Evolutionary conservation across 1,140 invertebrate species (phyloP).

Genomic region (Drosophila virilis): DNA sequence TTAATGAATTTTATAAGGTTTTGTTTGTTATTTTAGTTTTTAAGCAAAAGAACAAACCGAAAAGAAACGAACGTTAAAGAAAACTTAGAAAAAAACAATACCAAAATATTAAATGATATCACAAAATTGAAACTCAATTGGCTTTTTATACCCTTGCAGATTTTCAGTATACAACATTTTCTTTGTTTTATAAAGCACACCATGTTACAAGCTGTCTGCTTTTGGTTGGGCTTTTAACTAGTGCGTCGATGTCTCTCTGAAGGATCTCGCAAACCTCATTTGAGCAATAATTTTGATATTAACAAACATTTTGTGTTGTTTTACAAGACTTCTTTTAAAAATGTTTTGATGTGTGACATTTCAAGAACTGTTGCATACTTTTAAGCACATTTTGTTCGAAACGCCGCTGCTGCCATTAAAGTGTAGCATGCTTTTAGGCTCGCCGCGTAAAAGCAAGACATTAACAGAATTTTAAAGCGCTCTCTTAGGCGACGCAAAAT

Average conservation of each 20-base stretch:
- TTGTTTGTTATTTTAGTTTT: constrained; percentile 82
- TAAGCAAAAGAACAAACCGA: constrained; percentile 52
- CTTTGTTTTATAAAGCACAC: neutral
- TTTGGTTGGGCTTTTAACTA: neutral
- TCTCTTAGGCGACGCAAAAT: no score
- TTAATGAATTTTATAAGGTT: constrained; percentile 60
- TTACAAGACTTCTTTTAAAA: no score
- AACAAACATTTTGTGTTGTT: neutral
- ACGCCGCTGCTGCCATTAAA: neutral
- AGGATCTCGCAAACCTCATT: no score
- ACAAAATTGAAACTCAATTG: constrained; percentile 43
- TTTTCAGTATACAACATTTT: constrained; percentile 8
- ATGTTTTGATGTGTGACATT: no score
- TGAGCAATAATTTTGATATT: neutral
- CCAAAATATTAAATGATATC: constrained; percentile 65
- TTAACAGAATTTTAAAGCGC: neutral
- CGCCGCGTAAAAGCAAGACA: neutral
- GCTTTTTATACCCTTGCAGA: constrained; percentile 32
- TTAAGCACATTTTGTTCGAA: neutral
- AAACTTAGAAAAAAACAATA: constrained; percentile 41
- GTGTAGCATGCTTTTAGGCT: constrained; percentile 34
- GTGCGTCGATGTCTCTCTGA: no score
- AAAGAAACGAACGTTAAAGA: constrained; percentile 31
- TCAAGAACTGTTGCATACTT: constrained; percentile 17
- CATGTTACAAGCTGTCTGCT: no score